A percentile compares a stretch with the other conserved stretches of the same genome.
phyloP scores from a whole-genome alignment of 2,888 invertebrate genomes.

The Allophyes oxyacanthae region DNA sequence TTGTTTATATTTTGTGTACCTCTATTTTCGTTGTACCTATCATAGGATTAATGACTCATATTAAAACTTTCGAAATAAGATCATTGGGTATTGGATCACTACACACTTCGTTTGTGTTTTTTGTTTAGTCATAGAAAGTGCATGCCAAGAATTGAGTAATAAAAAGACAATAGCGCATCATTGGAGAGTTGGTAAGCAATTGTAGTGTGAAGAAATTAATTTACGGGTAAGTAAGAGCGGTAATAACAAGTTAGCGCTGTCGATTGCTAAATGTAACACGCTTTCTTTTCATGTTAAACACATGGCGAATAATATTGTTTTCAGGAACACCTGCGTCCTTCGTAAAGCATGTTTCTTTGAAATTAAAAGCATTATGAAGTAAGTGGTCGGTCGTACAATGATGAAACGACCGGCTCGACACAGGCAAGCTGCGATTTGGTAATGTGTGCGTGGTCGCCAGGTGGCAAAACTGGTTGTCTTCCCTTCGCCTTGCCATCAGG shows the following conservation, averaged over 20 bases:
- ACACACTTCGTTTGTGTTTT: slow-evolving; percentile 42
- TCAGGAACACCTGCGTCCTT: slow-evolving; percentile 51
- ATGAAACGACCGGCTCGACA: slow-evolving; percentile 53
- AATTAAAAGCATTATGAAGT: slow-evolving; percentile 43
- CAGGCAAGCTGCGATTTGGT: slow-evolving; percentile 61
- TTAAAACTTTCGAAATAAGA: slow-evolving; percentile 49
- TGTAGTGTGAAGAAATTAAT: slow-evolving; percentile 70
- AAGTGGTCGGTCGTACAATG: slow-evolving; percentile 42
- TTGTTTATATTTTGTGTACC: slow-evolving; percentile 1
- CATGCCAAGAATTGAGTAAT: slow-evolving; percentile 53
- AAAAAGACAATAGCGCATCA: slow-evolving; percentile 73
- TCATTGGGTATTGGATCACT: slow-evolving; percentile 48
- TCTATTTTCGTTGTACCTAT: slow-evolving; percentile 2
- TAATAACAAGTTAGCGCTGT: slow-evolving; percentile 58
- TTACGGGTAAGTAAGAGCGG: slow-evolving; percentile 64
- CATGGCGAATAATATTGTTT: slow-evolving; percentile 56
- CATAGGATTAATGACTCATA: slow-evolving; percentile 36
- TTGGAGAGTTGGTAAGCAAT: slow-evolving; percentile 60
- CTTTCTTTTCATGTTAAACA: slow-evolving; percentile 68
- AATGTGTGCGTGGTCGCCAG: slow-evolving; percentile 68
- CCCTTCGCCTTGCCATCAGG: slow-evolving; percentile 71
- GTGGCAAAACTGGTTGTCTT: slow-evolving; percentile 81
- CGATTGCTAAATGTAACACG: slow-evolving; percentile 62
- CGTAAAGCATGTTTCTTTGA: slow-evolving; percentile 46
- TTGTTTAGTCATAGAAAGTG: slow-evolving; percentile 69